Percentiles rank a stretch among this genome's conserved stretches.
Conservation (phyloP, 2,113 vertebrate genomes). For the Boulengeromyrus knoepffleri region DNA sequence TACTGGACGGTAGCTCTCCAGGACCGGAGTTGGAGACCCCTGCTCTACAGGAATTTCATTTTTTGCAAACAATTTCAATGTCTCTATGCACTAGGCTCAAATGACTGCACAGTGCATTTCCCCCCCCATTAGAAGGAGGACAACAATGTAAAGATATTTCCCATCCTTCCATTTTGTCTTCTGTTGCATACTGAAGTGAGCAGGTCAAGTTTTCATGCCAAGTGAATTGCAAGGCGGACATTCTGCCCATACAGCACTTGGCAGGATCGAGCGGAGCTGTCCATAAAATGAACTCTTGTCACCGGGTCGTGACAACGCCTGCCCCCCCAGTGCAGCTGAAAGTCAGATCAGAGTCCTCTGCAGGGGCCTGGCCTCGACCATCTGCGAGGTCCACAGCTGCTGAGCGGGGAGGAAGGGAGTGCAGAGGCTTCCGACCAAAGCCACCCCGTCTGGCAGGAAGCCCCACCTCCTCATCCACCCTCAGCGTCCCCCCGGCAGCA, state of each 20-base stretch:
- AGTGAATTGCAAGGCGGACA: neutral
- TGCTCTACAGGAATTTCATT: neutral
- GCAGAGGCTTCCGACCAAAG: conserved; percentile 68
- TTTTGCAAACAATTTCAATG: neutral
- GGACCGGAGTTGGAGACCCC: too few relatives aligned
- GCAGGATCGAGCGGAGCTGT: neutral
- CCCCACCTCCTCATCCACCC: conserved; percentile 50
- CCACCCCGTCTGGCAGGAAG: conserved; percentile 73
- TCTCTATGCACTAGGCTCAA: neutral
- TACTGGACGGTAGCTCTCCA: too few relatives aligned
- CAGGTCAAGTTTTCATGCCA: neutral
- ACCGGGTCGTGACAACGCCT: neutral
- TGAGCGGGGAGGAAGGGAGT: conserved; percentile 42
- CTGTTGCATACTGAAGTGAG: neutral
- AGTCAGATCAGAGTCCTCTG: conserved; percentile 40
- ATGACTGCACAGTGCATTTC: neutral
- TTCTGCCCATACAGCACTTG: neutral
- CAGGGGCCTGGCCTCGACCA: conserved; percentile 40
- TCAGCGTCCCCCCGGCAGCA: conserved; percentile 66
- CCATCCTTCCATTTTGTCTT: neutral
- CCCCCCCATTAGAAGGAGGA: neutral
- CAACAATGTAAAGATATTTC: neutral
- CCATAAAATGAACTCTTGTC: neutral
- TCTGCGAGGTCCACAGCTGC: conserved; percentile 47
- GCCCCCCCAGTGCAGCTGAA: neutral